These are phyloP conservation scores for Aplodontia rufa DNA, from an alignment of 2,113 vertebrate genomes.

Conservation along the genomic window DNA sequence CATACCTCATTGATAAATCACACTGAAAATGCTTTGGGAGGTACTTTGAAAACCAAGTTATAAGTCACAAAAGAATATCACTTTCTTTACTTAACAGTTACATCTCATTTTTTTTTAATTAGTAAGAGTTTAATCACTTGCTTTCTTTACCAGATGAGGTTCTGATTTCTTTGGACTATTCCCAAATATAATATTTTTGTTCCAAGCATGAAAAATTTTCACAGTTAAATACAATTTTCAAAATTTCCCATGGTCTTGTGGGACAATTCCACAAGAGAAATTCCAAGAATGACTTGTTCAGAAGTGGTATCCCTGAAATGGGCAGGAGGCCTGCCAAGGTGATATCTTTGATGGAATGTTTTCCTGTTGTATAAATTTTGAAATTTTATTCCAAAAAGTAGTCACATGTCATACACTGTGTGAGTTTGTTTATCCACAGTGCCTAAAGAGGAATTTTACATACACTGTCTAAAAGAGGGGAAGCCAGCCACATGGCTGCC, in stretches of 20 bases:
- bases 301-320: background rate
- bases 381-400: conserved; percentile 10
- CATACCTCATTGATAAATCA: conserved; percentile 6
- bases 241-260: conserved; percentile 7
- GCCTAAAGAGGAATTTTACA: background rate
- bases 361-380: background rate
- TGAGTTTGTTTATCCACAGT: background rate
- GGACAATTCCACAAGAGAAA: conserved; percentile 45
- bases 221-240: conserved; percentile 51
- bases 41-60: conserved; percentile 50
- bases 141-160: conserved; percentile 48
- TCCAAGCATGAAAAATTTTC: conserved; percentile 54
- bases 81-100: conserved; percentile 47
- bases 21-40: conserved; percentile 19
- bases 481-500: background rate
- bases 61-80: conserved; percentile 47
- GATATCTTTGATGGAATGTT: background rate
- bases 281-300: conserved; percentile 38
- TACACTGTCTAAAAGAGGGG: background rate
- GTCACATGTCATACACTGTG: background rate
- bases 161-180: conserved; percentile 56
- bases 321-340: background rate
- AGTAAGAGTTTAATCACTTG: conserved; percentile 57
- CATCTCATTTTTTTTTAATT: conserved; percentile 22
- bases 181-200: conserved; percentile 65